These are phyloP conservation scores for Agapostemon virescens DNA, from an alignment of 2,888 invertebrate genomes.

Conservation along the genomic window DNA sequence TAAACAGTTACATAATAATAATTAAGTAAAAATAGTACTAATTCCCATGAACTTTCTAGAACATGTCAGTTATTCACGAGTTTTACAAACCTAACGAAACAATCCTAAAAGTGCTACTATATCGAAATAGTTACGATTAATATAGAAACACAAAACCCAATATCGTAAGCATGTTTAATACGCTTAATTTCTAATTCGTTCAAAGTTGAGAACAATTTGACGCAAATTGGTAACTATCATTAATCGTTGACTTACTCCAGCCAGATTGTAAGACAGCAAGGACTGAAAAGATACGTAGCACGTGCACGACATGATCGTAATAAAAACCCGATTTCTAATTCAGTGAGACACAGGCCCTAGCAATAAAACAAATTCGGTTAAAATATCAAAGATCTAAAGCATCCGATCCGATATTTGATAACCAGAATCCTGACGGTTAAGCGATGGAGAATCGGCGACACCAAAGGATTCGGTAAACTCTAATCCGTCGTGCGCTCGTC, in stretches of 20 bases:
- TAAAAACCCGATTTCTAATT: neutral
- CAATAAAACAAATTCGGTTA: neutral
- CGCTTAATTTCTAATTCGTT: too few species aligned
- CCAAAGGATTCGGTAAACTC: constrained; percentile 11
- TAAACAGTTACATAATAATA: too few species aligned
- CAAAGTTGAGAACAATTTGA: too few species aligned
- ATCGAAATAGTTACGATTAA: too few species aligned
- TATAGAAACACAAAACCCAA: too few species aligned
- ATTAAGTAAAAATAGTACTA: too few species aligned
- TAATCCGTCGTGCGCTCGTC: constrained; percentile 22
- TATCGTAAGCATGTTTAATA: too few species aligned
- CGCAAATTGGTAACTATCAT: neutral
- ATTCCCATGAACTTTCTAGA: too few species aligned
- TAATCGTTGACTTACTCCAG: neutral
- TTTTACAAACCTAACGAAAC: too few species aligned
- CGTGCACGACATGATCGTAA: neutral
- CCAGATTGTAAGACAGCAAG: neutral
- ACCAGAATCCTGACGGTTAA: neutral
- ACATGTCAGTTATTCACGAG: too few species aligned
- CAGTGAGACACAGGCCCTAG: too few species aligned
- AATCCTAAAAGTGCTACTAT: too few species aligned
- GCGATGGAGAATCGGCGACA: constrained; percentile 8
- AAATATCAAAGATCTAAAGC: neutral
- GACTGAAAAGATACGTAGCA: neutral
- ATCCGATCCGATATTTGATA: constrained; percentile 11